A percentile compares a stretch with the other conserved stretches of the same genome.
Conservation (phyloP, 2,888 invertebrate species). For the Urechis unicinctus region DNA sequence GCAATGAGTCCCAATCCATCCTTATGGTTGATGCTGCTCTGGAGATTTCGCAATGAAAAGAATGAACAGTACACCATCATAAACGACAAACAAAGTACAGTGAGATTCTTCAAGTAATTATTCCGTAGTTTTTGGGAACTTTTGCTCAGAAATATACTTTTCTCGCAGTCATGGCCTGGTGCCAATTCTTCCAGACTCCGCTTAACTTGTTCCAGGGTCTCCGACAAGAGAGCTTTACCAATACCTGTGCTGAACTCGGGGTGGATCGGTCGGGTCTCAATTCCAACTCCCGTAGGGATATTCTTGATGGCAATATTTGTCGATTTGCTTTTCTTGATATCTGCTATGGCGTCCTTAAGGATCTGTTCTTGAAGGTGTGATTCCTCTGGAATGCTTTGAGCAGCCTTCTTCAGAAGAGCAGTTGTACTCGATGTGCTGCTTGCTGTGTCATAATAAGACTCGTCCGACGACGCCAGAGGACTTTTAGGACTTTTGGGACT, state of each 20-base stretch:
- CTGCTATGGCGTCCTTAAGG: too few relatives aligned
- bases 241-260: not conserved
- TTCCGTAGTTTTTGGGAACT: slow-evolving; percentile 14
- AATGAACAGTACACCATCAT: slow-evolving; percentile 33
- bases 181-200: slow-evolving; percentile 12
- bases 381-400: too few relatives aligned
- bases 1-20: slow-evolving; percentile 38
- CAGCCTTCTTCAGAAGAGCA: too few relatives aligned
- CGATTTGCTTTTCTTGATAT: too few relatives aligned
- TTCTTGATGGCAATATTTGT: too few relatives aligned
- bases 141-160: not conserved
- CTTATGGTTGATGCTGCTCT: slow-evolving; percentile 41
- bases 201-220: slow-evolving; percentile 17
- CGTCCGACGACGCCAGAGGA: too few relatives aligned
- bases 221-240: slow-evolving; percentile 6
- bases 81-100: slow-evolving; percentile 31
- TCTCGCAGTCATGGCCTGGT: slow-evolving; percentile 3
- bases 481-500: too few relatives aligned
- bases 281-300: too few relatives aligned
- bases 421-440: too few relatives aligned
- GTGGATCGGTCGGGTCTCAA: not conserved
- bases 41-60: slow-evolving; percentile 37
- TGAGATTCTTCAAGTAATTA: slow-evolving; percentile 32
- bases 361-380: too few relatives aligned
- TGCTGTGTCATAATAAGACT: too few relatives aligned